Evolutionary conservation across 2,888 invertebrate species (phyloP).

Genomic region (Tipula confusa): DNA sequence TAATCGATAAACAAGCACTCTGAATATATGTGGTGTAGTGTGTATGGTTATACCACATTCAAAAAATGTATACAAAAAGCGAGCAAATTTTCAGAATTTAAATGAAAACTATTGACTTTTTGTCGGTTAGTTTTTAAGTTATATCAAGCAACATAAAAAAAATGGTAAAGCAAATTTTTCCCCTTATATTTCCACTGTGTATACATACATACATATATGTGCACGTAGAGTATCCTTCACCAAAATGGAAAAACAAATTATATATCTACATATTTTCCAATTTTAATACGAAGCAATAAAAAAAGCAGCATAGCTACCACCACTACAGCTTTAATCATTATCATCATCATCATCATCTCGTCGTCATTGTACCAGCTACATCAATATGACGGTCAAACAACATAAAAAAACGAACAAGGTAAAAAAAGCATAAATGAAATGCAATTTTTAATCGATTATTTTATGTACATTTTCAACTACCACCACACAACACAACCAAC

Average conservation of each 20-base stretch:
- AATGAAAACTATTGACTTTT: constrained; percentile 4
- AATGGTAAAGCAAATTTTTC: background rate
- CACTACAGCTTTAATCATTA: background rate
- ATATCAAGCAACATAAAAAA: background rate
- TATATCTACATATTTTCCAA: background rate
- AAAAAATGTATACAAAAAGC: background rate
- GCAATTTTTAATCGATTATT: constrained; percentile 28
- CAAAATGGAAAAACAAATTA: background rate
- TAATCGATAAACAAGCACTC: background rate
- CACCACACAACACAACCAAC: background rate
- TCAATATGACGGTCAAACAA: background rate
- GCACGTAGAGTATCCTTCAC: background rate
- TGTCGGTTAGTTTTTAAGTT: background rate
- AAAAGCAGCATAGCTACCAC: background rate
- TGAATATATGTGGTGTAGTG: background rate
- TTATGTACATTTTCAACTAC: background rate
- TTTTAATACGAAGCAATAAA: background rate
- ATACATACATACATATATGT: background rate
- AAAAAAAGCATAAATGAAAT: background rate
- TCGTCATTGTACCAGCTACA: background rate
- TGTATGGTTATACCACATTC: background rate
- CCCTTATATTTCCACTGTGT: background rate
- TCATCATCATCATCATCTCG: background rate
- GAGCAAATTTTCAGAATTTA: background rate
- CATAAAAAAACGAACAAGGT: background rate